Base-by-base conservation (phyloP, 1,140 invertebrate genomes). In the Macrosteles quadrilineatus region DNA sequence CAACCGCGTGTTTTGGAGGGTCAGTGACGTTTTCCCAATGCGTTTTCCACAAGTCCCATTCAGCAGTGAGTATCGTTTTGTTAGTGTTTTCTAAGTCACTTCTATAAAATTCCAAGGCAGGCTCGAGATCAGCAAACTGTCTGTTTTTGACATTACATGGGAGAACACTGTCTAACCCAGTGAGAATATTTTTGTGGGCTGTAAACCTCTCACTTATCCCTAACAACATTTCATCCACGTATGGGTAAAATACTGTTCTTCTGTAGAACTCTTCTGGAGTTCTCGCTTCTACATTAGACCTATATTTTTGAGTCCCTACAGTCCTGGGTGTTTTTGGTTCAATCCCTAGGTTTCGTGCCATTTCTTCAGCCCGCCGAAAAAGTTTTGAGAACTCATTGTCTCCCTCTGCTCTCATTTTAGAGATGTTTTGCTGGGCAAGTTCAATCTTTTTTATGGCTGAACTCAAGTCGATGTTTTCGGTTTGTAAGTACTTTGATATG, bases 401-500 rank as follows among this genome's bases (percentile, higher is more conserved):
- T 4, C 4, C 25, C 23, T 62, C 27, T 3, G 9, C 29, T 19
- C 57, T 31, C 27, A 29, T 27, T 31, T 31, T 62, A 3, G 11
- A 11, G 3, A 27, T 23, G 27, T 62, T 30, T 27, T 6, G 3
- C 29, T n/a, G n/a, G n/a, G 57, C 12, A 6, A 9, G 19, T 62
- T 62, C 29, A 6, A 23, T 23, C 9, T 62, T 25, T 2, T 62
- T 30, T 62, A 62, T 23, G 27, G 57, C 57, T 25, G 9, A 25
- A 6, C 9, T 27, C 9, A 62, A 23, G 27, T 62, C 57, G 19
- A 62, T 62, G 21, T 62, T 23, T 62, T 62, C 29, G 3, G 57
- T 62, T 23, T 62, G 9, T 27, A 29, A 62, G 27, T 62, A 62
- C 29, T 62, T 62, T 9, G 57, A 25, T 62, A 62, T 6, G 2